phyloP scores from a whole-genome alignment of 2,797 vertebrate genomes.

The Acipenser transmontanus region DNA sequence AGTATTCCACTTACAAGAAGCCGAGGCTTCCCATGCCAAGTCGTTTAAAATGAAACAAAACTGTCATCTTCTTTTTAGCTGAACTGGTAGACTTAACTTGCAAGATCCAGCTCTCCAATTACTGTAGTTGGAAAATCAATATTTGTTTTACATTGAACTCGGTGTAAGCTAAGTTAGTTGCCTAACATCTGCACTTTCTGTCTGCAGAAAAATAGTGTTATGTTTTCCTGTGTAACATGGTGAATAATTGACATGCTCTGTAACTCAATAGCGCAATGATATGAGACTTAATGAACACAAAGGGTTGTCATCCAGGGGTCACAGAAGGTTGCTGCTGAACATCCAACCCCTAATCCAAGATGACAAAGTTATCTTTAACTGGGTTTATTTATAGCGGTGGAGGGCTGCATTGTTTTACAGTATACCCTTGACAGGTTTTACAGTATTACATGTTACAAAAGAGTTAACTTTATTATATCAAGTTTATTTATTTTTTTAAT shows the following conservation, averaged over 20 bases:
- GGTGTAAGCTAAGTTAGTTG: background rate
- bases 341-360: background rate
- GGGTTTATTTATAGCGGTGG: conserved; percentile 52
- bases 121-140: conserved; percentile 25
- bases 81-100: too few relatives aligned
- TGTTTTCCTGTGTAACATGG: conserved; percentile 3
- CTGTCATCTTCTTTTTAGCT: too few relatives aligned
- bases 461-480: too few relatives aligned
- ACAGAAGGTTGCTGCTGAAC: conserved; percentile 13
- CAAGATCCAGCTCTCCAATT: background rate
- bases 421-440: too few relatives aligned
- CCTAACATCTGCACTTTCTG: background rate
- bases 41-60: too few relatives aligned
- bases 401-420: conserved; percentile 53
- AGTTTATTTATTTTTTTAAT: too few relatives aligned
- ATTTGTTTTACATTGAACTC: background rate
- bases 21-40: too few relatives aligned
- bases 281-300: conserved; percentile 30
- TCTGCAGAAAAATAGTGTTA: background rate
- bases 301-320: conserved; percentile 26
- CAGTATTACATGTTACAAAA: too few relatives aligned
- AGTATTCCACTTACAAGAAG: too few relatives aligned
- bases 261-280: conserved; percentile 42
- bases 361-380: conserved; percentile 50
- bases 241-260: conserved; percentile 33